phyloP scores from a whole-genome alignment of 2,797 vertebrate species.

The Silurus lanzhouensis region DNA sequence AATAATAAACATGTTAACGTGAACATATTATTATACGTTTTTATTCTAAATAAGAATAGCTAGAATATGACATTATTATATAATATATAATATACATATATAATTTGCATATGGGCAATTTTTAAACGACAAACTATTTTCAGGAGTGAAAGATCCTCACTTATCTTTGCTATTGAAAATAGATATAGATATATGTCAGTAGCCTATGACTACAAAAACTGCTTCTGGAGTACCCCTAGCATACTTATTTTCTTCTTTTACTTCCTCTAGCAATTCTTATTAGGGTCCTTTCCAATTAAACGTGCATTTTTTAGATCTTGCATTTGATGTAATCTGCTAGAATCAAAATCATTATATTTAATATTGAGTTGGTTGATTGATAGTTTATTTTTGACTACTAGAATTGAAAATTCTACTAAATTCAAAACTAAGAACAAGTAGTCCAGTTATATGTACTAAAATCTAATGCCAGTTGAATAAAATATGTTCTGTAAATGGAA shows the following conservation, averaged over 20 bases:
- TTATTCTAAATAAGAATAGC: too few species aligned
- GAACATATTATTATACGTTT: not conserved
- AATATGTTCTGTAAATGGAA: not conserved
- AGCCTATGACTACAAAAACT: not conserved
- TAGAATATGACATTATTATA: not conserved
- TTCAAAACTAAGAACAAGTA: not conserved
- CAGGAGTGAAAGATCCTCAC: not conserved
- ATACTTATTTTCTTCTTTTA: not conserved
- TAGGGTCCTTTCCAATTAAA: not conserved
- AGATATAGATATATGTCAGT: too few species aligned
- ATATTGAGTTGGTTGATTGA: not conserved
- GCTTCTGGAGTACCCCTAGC: not conserved
- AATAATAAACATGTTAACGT: not conserved
- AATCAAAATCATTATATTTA: not conserved
- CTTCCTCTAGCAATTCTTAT: not conserved
- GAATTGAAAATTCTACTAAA: not conserved
- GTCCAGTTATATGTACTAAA: not conserved
- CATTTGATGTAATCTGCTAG: not conserved
- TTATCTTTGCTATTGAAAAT: not conserved
- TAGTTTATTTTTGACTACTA: not conserved
- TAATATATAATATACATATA: not conserved
- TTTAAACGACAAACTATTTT: not conserved
- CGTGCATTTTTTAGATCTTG: not conserved
- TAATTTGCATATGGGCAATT: not conserved
- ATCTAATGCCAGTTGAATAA: not conserved